Evolutionary conservation across 2,113 vertebrate species (phyloP).

Genomic region (Piprites chloris): DNA sequence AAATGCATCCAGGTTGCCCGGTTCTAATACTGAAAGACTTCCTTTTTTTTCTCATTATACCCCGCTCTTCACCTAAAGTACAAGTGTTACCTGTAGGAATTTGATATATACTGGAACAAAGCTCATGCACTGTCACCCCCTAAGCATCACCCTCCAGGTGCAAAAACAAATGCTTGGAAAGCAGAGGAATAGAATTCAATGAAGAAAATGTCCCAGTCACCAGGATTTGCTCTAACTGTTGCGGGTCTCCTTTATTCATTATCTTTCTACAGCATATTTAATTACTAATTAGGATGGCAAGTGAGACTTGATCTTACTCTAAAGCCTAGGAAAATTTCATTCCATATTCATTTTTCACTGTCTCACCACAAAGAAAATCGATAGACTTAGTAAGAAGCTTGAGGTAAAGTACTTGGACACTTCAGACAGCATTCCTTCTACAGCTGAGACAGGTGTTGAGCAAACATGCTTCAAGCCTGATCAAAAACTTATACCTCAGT

Average conservation of each 20-base stretch:
- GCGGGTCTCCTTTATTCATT: not conserved
- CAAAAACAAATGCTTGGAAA: not conserved
- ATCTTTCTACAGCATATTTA: not conserved
- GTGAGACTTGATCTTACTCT: not conserved
- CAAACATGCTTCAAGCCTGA: not conserved
- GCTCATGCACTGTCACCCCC: not conserved
- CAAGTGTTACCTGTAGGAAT: not conserved
- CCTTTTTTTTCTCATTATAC: not conserved
- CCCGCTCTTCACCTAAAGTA: not conserved
- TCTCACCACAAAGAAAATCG: not conserved
- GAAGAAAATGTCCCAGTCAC: not conserved
- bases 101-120: not conserved
- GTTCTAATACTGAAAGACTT: not conserved
- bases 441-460: not conserved
- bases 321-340: not conserved
- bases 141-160: not conserved
- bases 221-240: conserved; percentile 20
- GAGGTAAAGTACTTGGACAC: not conserved
- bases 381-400: not conserved
- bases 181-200: not conserved
- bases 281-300: not conserved
- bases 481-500: not conserved
- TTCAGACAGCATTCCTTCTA: not conserved
- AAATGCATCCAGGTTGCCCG: not conserved
- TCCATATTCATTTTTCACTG: not conserved